phyloP scores from a whole-genome alignment of 1,140 invertebrate species.

The Aphaenogaster rudis region DNA sequence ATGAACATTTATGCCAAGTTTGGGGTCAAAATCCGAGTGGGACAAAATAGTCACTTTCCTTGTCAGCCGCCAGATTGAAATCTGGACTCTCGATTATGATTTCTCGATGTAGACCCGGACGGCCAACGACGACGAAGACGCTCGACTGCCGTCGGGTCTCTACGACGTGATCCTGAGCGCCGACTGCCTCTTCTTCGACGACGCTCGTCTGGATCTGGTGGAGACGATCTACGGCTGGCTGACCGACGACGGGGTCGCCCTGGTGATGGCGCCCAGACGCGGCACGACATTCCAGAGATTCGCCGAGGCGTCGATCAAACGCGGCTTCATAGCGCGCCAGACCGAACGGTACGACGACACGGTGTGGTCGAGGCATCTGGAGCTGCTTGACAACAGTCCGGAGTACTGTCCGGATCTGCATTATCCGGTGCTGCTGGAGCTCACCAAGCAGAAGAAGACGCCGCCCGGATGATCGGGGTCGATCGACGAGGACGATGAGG shows the following conservation, averaged over 20 bases:
- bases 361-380: slow-evolving; percentile 90
- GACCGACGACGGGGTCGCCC: slow-evolving; percentile 89
- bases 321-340: slow-evolving; percentile 88
- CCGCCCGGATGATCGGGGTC: slow-evolving; percentile 80
- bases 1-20: too few relatives aligned
- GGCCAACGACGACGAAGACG: slow-evolving; percentile 73
- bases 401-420: slow-evolving; percentile 91
- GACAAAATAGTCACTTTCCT: too few relatives aligned
- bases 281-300: slow-evolving; percentile 92
- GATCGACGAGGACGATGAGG: slow-evolving; percentile 31
- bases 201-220: slow-evolving; percentile 91
- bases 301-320: slow-evolving; percentile 88
- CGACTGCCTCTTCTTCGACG: slow-evolving; percentile 95
- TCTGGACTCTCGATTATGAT: slow-evolving; percentile 55
- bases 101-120: slow-evolving; percentile 78
- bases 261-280: slow-evolving; percentile 93
- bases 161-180: slow-evolving; percentile 93
- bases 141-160: slow-evolving; percentile 72
- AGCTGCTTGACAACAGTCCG: slow-evolving; percentile 87
- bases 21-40: too few relatives aligned
- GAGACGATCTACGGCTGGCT: slow-evolving; percentile 91
- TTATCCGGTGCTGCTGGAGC: slow-evolving; percentile 89
- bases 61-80: neutral
- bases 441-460: slow-evolving; percentile 86
- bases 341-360: slow-evolving; percentile 89